A percentile compares a stretch with the other conserved stretches of the same genome.
These are phyloP conservation scores for Rotaria magnacalcarata DNA, from an alignment of 2,888 invertebrate species.

Conservation along the genomic window DNA sequence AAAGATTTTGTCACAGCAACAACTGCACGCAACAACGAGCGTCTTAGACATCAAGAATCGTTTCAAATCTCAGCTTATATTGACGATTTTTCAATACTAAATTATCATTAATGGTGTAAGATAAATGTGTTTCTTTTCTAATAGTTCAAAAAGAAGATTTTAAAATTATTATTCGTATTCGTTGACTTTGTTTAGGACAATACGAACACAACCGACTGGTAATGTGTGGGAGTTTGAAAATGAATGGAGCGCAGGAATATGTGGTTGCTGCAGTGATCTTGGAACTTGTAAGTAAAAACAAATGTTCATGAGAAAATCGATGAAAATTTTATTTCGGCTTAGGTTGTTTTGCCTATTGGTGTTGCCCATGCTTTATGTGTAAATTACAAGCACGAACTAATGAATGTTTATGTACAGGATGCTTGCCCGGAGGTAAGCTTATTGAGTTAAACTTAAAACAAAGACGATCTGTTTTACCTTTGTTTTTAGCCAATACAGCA, in stretches of 20 bases:
- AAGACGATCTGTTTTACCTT: background rate
- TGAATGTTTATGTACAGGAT: slow-evolving; percentile 45
- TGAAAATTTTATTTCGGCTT: background rate
- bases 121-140: background rate
- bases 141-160: background rate
- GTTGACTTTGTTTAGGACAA: background rate
- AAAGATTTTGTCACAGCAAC: background rate
- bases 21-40: background rate
- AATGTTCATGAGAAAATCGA: background rate
- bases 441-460: background rate
- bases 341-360: slow-evolving; percentile 16
- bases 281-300: background rate
- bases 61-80: background rate
- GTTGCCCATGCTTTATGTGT: slow-evolving; percentile 38
- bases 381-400: slow-evolving; percentile 42
- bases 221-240: slow-evolving; percentile 11
- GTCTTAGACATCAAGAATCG: background rate
- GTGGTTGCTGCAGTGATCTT: slow-evolving; percentile 19
- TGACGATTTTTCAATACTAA: background rate
- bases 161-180: background rate
- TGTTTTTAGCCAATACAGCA: background rate
- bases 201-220: slow-evolving; percentile 26
- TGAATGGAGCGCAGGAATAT: slow-evolving; percentile 4
- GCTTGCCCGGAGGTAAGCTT: slow-evolving; percentile 39
- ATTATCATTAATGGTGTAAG: background rate